Base-by-base conservation (phyloP, 2,797 vertebrate genomes). In the Antennarius maculatus region DNA sequence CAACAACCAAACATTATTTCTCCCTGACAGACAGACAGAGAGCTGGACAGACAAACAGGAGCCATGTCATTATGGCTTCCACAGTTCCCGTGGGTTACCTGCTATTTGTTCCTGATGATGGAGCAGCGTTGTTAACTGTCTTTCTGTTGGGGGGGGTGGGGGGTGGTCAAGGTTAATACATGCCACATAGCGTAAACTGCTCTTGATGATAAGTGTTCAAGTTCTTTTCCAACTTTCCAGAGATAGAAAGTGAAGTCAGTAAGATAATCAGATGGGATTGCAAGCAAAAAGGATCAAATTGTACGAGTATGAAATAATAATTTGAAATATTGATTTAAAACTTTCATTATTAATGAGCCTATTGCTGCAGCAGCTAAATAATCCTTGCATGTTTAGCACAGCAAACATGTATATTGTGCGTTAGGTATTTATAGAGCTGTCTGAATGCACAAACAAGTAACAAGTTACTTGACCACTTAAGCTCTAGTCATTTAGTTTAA, bases 131-230 rank as follows among this genome's bases (percentile, higher is more conserved):
- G 86, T 69, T 86, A 92, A 72, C 88, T 91, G 91, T 81, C 86
- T 92, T 90, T 88, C 93, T 94, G 93, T 76, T 91, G 91, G 86
- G 61, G 52, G 69, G 66, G 81, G 69, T n/a, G n/a, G 85, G 84
- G 76, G 62, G 76, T 85, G 74, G 74, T 83, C 63, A 70, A 79
- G 72, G 88, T 93, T 91, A 90, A 89, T 91, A 66, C 73, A 77
- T 52, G 68, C 14, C 47, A 58, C 57, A 16, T 42, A 52, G 18
- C 39, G 54, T 14, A 5, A 27, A 49, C 43, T 57, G 3, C n/a
- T 54, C 74, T 46, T 43, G 31, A 4, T 7, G 29, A 3, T 31
- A 31, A 31, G 17, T 31, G 53, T 43, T 27, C 7, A 39, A 13
- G 7, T 23, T 56, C 11, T 55, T 7, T 28, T 0, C 3, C 41